phyloP scores from a whole-genome alignment of 2,888 invertebrate species.

The Thera obeliscata region DNA sequence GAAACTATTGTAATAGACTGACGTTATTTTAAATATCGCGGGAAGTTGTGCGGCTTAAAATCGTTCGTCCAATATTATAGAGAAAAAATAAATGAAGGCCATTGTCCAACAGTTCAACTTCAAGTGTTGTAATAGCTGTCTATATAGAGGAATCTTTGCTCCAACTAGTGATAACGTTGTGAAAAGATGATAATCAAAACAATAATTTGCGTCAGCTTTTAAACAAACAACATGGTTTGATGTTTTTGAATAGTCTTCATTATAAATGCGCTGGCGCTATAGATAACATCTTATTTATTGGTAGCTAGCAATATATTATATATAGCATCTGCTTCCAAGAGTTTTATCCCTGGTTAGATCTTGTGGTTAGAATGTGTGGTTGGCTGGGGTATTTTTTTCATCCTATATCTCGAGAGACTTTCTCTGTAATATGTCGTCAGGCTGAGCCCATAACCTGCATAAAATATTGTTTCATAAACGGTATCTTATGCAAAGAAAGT shows the following conservation, averaged over 20 bases:
- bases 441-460: neutral
- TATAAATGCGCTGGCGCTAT: slow-evolving; percentile 9
- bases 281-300: slow-evolving; percentile 12
- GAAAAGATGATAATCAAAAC: slow-evolving; percentile 11
- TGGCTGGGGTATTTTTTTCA: neutral
- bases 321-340: neutral
- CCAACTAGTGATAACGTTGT: neutral
- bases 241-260: slow-evolving; percentile 8
- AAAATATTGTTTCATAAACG: too few relatives aligned
- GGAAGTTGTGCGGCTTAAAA: too few relatives aligned
- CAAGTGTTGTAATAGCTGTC: neutral
- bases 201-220: slow-evolving; percentile 15
- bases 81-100: neutral
- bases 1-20: neutral
- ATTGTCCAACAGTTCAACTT: neutral
- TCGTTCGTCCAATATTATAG: too few relatives aligned
- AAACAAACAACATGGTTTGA: slow-evolving; percentile 5
- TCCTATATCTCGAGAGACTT: too few relatives aligned
- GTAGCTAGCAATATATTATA: too few relatives aligned
- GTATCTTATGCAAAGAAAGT: too few relatives aligned
- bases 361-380: too few relatives aligned
- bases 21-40: too few relatives aligned
- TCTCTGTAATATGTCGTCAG: neutral
- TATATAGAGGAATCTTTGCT: slow-evolving; percentile 8
- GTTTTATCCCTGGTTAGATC: slow-evolving; percentile 1